Evolutionary conservation across 2,888 invertebrate genomes (phyloP), one percentile per base, ranked within the genome.

Genomic region (Cephalotes varians): DNA sequence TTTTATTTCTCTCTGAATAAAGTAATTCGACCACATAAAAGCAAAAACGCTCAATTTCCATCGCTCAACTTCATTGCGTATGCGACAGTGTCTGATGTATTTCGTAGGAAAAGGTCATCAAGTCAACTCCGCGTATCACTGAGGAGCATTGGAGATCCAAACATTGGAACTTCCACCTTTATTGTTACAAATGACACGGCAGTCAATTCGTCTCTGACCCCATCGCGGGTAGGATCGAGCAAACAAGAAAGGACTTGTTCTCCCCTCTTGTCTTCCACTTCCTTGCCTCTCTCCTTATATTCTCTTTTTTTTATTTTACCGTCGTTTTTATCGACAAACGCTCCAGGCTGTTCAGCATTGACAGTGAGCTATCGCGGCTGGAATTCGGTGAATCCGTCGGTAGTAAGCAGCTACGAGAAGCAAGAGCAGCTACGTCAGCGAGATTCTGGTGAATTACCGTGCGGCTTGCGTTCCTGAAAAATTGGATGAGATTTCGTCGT

Each of bases 111-210:
- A 60, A 51, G 87, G 84, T 83, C 77, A 77, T 84, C 82, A 80
- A 76, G 76, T 76, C 79, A 77, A 72, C 77, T 81, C 85, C 58
- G 56, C 82, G 89, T 85, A 85, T 89, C 87, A 86, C 64, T 56
- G 81, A 67, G 72, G 82, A 86, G 60, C 84, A 82, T 80, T 86
- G 77, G 83, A 82, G 83, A 81, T 88, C 88, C 86, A 87, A 89
- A 90, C 90, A 87, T 85, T 77, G 73, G 82, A 86, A 88, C 90
- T 90, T 84, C 87, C 84, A 87, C 85, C 84, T 90, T 91, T 89
- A 91, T 91, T 90, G 91, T 91, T 92, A 92, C 92, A 92, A 92
- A 92, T 92, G 91, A 92, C 87, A 87, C 86, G 87, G 87, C 87
- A 86, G 89, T 88, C 89, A 85, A 91, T 90, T 90, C 86, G 83